Base-by-base conservation (phyloP, 2,888 invertebrate species). In the Mythimna impura region DNA sequence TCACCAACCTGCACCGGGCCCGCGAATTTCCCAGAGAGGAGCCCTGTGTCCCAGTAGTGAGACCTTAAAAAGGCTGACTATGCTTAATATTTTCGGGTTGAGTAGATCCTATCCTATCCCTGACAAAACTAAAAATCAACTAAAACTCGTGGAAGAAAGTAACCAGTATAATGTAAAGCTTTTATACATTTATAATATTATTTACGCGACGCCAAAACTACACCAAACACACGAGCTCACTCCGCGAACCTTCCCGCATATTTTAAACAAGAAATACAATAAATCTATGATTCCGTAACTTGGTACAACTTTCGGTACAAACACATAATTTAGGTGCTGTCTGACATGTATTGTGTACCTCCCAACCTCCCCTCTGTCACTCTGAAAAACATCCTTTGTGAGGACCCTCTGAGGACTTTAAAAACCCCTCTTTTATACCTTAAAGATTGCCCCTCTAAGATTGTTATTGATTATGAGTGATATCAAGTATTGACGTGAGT, bases 381-480 rank as follows among this genome's bases (percentile, higher is more conserved):
- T 86, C 88, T 85, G 89, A 87, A 91, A 91, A 91, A 90, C 87
- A 89, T 81, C 86, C 76, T 78, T 89, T 89, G 87, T 90, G 62
- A 61, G 50, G 61, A 73, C 82, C 90, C 89, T 89, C 87, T 80
- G 82, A 86, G 87, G 87, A 88, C 60, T 87, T 90, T 89, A 87
- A 88, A 90, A 90, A 85, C 77, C 87, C 86, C 84, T 87, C 85
- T 77, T 80, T 82, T 80, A 62, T 89, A 83, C 84, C 85, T 89
- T 89, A 60, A 88, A 90, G 89, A 90, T 87, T 88, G 88, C 85
- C 86, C 86, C 83, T 86, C 85, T 80, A 78, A 71, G 77, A 86
- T 86, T 84, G 81, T 84, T 88, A 89, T 88, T 89, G 88, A 89
- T 89, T 89, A 86, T 87, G 78, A 84, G 73, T 80, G 87, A 83